phyloP scores from a whole-genome alignment of 2,113 vertebrate genomes.

The Planiliza haematocheilus region DNA sequence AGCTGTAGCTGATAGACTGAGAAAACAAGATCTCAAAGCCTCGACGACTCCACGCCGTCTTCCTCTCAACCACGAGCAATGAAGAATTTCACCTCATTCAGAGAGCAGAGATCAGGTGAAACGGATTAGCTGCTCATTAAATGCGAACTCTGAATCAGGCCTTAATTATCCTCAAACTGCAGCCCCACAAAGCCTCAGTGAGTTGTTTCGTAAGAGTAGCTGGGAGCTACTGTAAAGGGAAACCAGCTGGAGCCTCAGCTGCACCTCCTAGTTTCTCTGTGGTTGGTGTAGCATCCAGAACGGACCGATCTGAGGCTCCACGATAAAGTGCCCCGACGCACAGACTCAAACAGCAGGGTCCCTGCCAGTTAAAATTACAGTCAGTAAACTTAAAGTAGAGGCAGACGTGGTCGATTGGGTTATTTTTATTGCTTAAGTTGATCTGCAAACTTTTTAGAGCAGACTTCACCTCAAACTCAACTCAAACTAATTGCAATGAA shows the following conservation, averaged over 20 bases:
- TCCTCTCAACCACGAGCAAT: not conserved
- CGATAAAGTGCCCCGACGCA: not conserved
- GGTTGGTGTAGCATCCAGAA: not conserved
- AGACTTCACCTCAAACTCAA: too few species aligned
- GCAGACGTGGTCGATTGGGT: not conserved
- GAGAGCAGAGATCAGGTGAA: slow-evolving; percentile 43
- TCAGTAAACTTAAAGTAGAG: not conserved
- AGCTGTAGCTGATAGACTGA: too few species aligned
- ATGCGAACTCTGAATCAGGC: slow-evolving; percentile 14
- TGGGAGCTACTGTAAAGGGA: slow-evolving; percentile 1
- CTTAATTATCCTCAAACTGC: slow-evolving; percentile 33
- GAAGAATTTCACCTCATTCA: slow-evolving; percentile 36
- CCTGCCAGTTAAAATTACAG: slow-evolving; percentile 25
- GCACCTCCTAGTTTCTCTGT: slow-evolving; percentile 11
- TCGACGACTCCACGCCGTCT: too few species aligned
- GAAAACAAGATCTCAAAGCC: too few species aligned
- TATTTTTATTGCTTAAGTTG: too few species aligned
- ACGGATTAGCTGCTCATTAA: slow-evolving; percentile 54
- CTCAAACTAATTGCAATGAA: too few species aligned
- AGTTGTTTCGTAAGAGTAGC: slow-evolving; percentile 19
- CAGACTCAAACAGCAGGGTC: not conserved
- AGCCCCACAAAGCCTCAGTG: slow-evolving; percentile 4
- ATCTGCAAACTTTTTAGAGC: too few species aligned
- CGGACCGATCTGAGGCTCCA: slow-evolving; percentile 1
- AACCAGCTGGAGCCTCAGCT: slow-evolving; percentile 29